phyloP scores from a whole-genome alignment of 2,888 invertebrate genomes.

The Ceramica pisi region DNA sequence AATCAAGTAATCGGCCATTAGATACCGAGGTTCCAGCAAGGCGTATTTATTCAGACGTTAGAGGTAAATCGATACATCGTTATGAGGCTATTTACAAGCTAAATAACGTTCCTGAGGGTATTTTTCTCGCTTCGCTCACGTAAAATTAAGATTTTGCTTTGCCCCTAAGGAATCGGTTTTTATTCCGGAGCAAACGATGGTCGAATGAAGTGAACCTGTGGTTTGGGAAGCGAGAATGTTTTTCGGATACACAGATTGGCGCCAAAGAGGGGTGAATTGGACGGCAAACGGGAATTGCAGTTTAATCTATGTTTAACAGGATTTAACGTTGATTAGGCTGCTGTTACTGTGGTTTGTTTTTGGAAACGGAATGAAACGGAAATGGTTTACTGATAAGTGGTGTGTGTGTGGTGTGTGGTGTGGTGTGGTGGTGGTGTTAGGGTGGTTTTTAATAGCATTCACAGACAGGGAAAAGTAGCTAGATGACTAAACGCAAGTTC shows the following conservation, averaged over 20 bases:
- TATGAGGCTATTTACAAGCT: slow-evolving; percentile 44
- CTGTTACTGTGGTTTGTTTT: slow-evolving; percentile 28
- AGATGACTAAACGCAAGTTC: no score
- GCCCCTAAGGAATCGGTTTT: slow-evolving; percentile 45
- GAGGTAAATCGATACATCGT: slow-evolving; percentile 44
- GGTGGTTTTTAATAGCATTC: neutral
- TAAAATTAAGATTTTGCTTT: slow-evolving; percentile 55
- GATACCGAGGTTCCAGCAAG: slow-evolving; percentile 6
- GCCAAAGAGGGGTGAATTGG: slow-evolving; percentile 17
- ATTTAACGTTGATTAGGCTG: slow-evolving; percentile 33
- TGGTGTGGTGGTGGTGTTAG: no score
- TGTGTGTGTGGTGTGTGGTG: no score
- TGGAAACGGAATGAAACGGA: no score
- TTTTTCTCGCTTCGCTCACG: slow-evolving; percentile 38
- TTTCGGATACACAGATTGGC: slow-evolving; percentile 39
- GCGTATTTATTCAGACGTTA: slow-evolving; percentile 17
- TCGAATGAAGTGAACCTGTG: slow-evolving; percentile 38
- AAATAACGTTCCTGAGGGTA: slow-evolving; percentile 40
- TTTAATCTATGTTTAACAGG: slow-evolving; percentile 29
- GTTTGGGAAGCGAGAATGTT: slow-evolving; percentile 32
- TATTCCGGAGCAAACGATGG: slow-evolving; percentile 34
- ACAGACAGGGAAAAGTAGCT: neutral
- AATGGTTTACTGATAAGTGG: slow-evolving; percentile 2
- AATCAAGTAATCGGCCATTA: neutral
- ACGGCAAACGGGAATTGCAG: slow-evolving; percentile 18